Percentiles rank a stretch among this genome's conserved stretches.
Conservation (phyloP, 2,113 vertebrate genomes). For the Hippoglossus stenolepis region DNA sequence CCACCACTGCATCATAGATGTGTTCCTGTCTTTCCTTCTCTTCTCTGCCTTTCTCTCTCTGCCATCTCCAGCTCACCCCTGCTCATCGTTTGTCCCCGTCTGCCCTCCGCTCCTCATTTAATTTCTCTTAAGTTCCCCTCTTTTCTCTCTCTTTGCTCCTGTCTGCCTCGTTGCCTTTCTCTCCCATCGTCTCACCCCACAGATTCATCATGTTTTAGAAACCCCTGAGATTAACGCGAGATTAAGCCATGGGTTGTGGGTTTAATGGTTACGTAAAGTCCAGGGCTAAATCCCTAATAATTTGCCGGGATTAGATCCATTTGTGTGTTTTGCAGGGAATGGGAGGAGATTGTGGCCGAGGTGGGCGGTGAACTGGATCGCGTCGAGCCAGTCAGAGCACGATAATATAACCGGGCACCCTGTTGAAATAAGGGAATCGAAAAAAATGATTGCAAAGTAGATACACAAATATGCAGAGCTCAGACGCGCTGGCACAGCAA, state of each 20-base stretch:
- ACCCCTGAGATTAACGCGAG: conserved; percentile 78
- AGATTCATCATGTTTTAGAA: conserved; percentile 58
- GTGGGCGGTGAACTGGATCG: conserved; percentile 44
- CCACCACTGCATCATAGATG: not conserved
- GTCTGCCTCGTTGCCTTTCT: conserved; percentile 7
- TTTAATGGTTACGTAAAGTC: conserved; percentile 86
- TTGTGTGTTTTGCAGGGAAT: conserved; percentile 49
- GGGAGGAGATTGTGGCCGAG: conserved; percentile 36
- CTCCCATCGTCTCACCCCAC: conserved; percentile 16
- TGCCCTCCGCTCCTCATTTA: conserved; percentile 16
- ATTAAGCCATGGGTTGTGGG: conserved; percentile 74
- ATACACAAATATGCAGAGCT: conserved; percentile 4
- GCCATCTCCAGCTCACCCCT: conserved; percentile 15
- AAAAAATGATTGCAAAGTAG: conserved; percentile 8
- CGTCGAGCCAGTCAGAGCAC: conserved; percentile 13
- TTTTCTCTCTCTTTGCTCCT: not conserved
- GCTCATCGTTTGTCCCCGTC: conserved; percentile 28
- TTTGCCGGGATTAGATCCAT: conserved; percentile 83
- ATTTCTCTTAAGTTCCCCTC: conserved; percentile 13
- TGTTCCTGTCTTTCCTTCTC: conserved; percentile 5
- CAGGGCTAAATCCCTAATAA: conserved; percentile 75
- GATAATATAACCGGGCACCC: conserved; percentile 19
- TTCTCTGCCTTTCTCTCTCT: conserved; percentile 11
- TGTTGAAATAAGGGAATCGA: conserved; percentile 4
- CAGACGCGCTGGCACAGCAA: not conserved